These are phyloP conservation scores for Saiga tatarica DNA, from an alignment of 2,113 vertebrate genomes.

Conservation along the genomic window DNA sequence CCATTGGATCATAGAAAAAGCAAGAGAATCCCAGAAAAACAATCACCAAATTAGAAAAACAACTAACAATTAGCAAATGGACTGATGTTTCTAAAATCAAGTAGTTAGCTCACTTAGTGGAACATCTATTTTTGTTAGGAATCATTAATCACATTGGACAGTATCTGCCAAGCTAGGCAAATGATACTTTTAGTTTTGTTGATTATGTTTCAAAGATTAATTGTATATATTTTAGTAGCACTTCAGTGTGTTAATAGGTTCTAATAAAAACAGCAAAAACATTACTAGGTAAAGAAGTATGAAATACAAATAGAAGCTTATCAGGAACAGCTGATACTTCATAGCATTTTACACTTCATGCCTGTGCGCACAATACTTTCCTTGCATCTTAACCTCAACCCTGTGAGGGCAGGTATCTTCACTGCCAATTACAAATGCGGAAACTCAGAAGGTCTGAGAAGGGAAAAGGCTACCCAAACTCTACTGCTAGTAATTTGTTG, in stretches of 20 bases:
- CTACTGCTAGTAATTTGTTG: background rate
- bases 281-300: background rate
- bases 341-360: background rate
- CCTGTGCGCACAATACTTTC: background rate
- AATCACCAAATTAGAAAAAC: background rate
- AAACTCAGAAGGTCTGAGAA: background rate
- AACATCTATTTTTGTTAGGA: background rate
- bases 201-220: background rate
- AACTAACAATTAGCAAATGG: background rate
- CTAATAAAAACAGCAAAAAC: background rate
- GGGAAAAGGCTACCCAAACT: background rate
- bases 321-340: background rate
- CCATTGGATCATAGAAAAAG: background rate
- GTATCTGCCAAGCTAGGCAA: background rate
- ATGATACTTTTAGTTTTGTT: background rate
- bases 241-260: background rate
- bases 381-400: background rate
- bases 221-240: background rate
- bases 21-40: background rate
- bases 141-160: background rate
- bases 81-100: slow-evolving; percentile 4
- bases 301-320: background rate
- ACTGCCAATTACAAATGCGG: background rate
- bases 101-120: background rate
- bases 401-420: background rate